phyloP scores from a whole-genome alignment of 1,140 invertebrate genomes.

The Amphibalanus amphitrite region DNA sequence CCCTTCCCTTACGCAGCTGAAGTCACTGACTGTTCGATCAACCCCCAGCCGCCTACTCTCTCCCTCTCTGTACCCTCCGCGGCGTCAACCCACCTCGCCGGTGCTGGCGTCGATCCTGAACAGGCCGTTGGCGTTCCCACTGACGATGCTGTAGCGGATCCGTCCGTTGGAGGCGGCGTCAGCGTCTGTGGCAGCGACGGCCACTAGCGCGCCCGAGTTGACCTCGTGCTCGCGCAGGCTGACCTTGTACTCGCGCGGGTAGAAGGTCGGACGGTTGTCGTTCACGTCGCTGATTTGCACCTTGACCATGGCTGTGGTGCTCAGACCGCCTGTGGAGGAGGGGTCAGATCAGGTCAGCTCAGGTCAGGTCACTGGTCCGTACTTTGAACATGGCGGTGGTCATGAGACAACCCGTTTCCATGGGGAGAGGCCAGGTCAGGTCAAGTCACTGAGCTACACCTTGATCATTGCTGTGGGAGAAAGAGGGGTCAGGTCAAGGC shows the following conservation, averaged over 20 bases:
- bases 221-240: conserved; percentile 45
- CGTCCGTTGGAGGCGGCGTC: conserved; percentile 69
- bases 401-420: too few species aligned
- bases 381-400: too few species aligned
- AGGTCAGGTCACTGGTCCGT: too few species aligned
- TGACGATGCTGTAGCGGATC: conserved; percentile 57
- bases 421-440: too few species aligned
- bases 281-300: conserved; percentile 82
- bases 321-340: conserved; percentile 54
- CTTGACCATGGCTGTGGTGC: conserved; percentile 78
- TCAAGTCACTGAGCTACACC: too few species aligned
- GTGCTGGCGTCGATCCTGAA: conserved; percentile 67
- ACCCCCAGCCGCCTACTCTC: too few species aligned
- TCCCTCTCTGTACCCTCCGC: too few species aligned
- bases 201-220: conserved; percentile 35
- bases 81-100: conserved; percentile 42
- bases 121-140: conserved; percentile 59
- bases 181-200: conserved; percentile 64
- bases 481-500: too few species aligned
- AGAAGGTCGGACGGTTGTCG: conserved; percentile 79
- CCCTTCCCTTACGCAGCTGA: too few species aligned
- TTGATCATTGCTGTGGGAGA: too few species aligned
- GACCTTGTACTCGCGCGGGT: conserved; percentile 69
- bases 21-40: too few species aligned
- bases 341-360: too few species aligned